Evolutionary conservation across 2,113 vertebrate species (phyloP).

Genomic region (Cervus canadensis): DNA sequence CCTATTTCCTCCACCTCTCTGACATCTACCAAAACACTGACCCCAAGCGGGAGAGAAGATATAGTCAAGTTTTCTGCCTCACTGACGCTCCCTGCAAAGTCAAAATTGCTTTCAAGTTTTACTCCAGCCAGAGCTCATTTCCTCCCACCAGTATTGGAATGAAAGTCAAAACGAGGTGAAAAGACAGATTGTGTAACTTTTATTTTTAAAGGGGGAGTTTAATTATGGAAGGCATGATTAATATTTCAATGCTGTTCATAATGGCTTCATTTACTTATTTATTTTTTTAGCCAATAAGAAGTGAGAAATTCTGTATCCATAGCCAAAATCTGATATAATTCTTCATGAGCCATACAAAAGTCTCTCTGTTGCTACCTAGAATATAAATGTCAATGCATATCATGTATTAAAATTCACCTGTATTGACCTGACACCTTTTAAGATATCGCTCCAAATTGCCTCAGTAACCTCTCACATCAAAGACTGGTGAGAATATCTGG

Average conservation of each 20-base stretch:
- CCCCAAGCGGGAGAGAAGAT: not conserved
- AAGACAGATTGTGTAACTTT: slow-evolving; percentile 18
- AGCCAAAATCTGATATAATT: slow-evolving; percentile 49
- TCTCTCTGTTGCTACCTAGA: slow-evolving; percentile 11
- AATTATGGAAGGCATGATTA: slow-evolving; percentile 45
- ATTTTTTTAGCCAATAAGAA: slow-evolving; percentile 24
- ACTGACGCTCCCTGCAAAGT: not conserved
- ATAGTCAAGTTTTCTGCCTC: not conserved
- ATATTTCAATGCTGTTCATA: slow-evolving; percentile 49
- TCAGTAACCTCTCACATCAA: slow-evolving; percentile 41
- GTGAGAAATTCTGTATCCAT: not conserved
- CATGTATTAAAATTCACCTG: slow-evolving; percentile 36
- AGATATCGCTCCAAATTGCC: slow-evolving; percentile 12
- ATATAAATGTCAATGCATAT: not conserved
- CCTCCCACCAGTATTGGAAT: not conserved
- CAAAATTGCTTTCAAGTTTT: not conserved
- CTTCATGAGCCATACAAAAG: not conserved
- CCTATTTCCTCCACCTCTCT: not conserved
- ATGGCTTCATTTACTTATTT: slow-evolving; percentile 38
- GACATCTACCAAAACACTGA: slow-evolving; percentile 14
- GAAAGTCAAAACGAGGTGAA: slow-evolving; percentile 35
- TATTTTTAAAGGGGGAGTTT: slow-evolving; percentile 51
- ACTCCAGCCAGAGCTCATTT: not conserved
- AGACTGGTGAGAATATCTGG: slow-evolving; percentile 27
- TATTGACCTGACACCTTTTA: slow-evolving; percentile 39